Base-by-base conservation (phyloP, 2,888 invertebrate species). In the Phaonia tiefii region DNA sequence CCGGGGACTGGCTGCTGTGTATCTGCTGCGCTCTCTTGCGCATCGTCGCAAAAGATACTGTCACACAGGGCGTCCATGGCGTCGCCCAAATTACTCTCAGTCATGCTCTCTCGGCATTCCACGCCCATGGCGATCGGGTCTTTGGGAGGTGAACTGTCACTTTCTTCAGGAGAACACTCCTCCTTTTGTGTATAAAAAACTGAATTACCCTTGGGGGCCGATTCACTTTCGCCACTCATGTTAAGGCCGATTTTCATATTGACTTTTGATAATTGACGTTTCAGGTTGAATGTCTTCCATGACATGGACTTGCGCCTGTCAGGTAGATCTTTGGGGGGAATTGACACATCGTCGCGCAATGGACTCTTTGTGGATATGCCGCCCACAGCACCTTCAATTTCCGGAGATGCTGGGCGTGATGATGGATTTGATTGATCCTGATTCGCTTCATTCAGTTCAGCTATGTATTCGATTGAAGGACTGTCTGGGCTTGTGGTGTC, bases 221-320 rank as follows among this genome's bases (percentile, higher is more conserved):
- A 91, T 83, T 89, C 86, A 85, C 85, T 84, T 80, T 91, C 90
- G 84, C 85, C 85, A 73, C 87, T 88, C 71, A 87, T 85, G 85
- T 86, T 88, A 15, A 86, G 82, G 22, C 88, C 86, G 80, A 89
- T 90, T 78, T 89, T 89, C 87, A 89, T 94, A 86, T 94, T 94
- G 84, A 96, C 96, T 91, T 93, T 95, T 82, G 95, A 95, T 85
- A 96, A 92, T 91, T 96, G 96, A 85, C 96, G 93, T 90, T 96
- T 96, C 79, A 96, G 92, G 90, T 94, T 95, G 92, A 96, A 95
- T 80, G 93, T 93, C 90, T 95, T 95, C 95, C 96, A 95, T 76
- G 93, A 90, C 84, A 93, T 93, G 39, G 94, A 94, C 86, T 94
- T 94, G 85, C 94, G 92, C 81, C 94, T 91, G 70, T 89, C 89